Evolutionary conservation across 2,797 vertebrate species (phyloP).

Genomic region (Hydrolagus colliei): DNA sequence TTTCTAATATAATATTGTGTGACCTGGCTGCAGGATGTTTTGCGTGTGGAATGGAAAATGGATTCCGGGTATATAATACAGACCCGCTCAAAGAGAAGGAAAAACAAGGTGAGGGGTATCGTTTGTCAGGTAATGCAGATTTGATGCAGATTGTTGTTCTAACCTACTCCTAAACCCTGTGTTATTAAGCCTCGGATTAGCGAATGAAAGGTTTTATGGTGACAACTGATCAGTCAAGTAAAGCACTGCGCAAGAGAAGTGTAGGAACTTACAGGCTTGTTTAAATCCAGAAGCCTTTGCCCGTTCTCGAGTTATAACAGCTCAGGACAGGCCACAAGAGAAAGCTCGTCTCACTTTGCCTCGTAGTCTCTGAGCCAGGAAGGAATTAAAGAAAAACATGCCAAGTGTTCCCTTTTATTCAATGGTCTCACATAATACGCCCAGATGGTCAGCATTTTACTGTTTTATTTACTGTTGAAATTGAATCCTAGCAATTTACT

Average conservation of each 20-base stretch:
- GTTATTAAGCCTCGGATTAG: constrained; percentile 21
- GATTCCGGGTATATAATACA: constrained; percentile 96
- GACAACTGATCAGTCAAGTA: not conserved
- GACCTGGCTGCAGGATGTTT: constrained; percentile 76
- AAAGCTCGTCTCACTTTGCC: no score
- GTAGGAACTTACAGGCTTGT: no score
- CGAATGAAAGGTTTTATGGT: not conserved
- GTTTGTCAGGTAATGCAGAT: constrained; percentile 32
- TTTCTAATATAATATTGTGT: not conserved
- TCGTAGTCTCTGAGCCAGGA: no score
- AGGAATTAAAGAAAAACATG: no score
- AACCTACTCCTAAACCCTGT: constrained; percentile 14
- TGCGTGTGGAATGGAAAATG: constrained; percentile 98
- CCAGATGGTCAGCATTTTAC: no score
- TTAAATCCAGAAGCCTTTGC: no score
- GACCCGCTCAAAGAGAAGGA: constrained; percentile 98
- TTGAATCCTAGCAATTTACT: no score
- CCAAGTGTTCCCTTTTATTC: no score
- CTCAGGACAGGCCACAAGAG: no score
- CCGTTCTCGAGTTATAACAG: no score
- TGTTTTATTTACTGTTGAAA: no score
- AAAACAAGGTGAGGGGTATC: constrained; percentile 80
- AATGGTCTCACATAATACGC: no score
- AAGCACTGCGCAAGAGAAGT: not conserved
- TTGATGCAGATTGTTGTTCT: constrained; percentile 21